Percentiles rank a stretch among this genome's conserved stretches.
These are phyloP conservation scores for Bactericera cockerelli DNA, from an alignment of 1,140 invertebrate species.

Conservation along the genomic window DNA sequence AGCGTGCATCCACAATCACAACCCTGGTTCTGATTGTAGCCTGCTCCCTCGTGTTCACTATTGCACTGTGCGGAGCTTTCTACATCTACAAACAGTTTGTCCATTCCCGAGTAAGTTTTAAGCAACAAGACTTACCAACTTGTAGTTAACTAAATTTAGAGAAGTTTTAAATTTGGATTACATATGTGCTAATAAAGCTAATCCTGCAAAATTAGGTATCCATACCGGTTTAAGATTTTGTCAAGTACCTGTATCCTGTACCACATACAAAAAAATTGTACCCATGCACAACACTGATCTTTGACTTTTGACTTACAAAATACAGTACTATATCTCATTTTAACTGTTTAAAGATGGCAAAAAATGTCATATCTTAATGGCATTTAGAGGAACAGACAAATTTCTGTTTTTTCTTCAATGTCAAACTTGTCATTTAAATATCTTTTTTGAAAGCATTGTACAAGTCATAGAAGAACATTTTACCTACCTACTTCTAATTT, in stretches of 20 bases:
- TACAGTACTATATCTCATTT: neutral
- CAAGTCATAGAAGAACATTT: too few species aligned
- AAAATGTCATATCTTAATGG: too few species aligned
- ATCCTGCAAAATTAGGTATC: neutral
- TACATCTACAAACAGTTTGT: slow-evolving; percentile 1
- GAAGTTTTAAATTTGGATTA: neutral
- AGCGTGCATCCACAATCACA: neutral
- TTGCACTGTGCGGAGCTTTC: slow-evolving; percentile 1
- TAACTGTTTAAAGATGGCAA: neutral
- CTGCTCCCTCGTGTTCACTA: neutral
- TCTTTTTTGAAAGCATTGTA: too few species aligned
- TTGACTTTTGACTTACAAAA: neutral
- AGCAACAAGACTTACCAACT: neutral
- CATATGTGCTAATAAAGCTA: neutral
- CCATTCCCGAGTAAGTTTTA: neutral
- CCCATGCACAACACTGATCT: too few species aligned
- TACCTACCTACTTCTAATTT: too few species aligned
- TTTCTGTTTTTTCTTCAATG: too few species aligned
- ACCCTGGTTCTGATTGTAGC: neutral
- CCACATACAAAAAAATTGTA: neutral
- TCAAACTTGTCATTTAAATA: too few species aligned
- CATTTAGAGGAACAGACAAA: too few species aligned
- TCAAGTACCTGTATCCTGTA: neutral
- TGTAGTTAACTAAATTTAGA: neutral
- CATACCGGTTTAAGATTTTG: neutral